phyloP scores from a whole-genome alignment of 2,113 vertebrate species.

The Potamarius usumacintae region DNA sequence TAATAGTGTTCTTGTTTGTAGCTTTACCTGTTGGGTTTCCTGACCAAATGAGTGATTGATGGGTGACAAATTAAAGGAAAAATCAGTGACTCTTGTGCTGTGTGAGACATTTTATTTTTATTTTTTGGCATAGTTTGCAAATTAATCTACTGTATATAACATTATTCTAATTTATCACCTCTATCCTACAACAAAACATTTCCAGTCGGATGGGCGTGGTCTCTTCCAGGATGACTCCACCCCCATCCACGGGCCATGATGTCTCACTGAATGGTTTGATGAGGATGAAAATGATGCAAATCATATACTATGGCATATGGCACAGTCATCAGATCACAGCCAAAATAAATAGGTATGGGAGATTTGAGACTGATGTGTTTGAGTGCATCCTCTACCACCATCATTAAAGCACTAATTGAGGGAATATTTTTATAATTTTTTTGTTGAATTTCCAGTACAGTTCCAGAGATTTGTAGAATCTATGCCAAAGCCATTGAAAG shows the following conservation, averaged over 20 bases:
- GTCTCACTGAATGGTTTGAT: not conserved
- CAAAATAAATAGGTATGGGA: not conserved
- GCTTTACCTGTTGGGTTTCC: not conserved
- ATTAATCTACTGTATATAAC: not conserved
- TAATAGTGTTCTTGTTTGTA: not conserved
- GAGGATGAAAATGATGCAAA: not conserved
- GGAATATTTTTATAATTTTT: not conserved
- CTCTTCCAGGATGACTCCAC: not conserved
- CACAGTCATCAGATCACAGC: not conserved
- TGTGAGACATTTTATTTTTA: not conserved
- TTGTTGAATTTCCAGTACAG: not conserved
- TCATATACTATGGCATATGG: not conserved
- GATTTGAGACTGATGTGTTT: not conserved
- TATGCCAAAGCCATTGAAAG: not conserved
- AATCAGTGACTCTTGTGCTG: not conserved
- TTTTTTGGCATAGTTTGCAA: not conserved
- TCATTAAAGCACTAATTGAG: not conserved
- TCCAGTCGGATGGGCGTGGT: not conserved
- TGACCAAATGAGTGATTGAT: not conserved
- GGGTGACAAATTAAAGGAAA: not conserved
- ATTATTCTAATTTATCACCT: not conserved
- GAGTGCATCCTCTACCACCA: not conserved
- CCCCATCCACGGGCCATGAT: too few species aligned
- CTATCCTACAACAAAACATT: not conserved
- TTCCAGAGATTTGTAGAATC: not conserved